phyloP scores from a whole-genome alignment of 2,888 invertebrate genomes.

The Actias luna region DNA sequence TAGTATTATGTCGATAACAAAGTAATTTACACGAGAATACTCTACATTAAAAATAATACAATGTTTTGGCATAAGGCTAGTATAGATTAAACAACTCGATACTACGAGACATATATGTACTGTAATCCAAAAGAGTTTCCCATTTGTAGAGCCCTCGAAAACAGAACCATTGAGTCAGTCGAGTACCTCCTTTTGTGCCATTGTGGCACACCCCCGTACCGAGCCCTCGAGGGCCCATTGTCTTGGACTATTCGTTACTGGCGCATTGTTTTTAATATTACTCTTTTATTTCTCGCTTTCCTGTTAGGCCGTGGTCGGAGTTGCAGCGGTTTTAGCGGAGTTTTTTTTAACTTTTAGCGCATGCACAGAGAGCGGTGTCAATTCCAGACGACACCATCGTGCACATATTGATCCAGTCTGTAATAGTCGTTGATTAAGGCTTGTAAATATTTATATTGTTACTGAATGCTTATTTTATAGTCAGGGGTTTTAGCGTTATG shows the following conservation, averaged over 20 bases:
- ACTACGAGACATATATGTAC: background rate
- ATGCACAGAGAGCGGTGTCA: too few relatives aligned
- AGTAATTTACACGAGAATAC: too few relatives aligned
- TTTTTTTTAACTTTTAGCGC: too few relatives aligned
- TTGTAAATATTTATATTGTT: too few relatives aligned
- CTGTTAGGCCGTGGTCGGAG: conserved; percentile 9
- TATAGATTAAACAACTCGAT: background rate
- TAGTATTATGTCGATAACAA: too few relatives aligned
- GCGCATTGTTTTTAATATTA: conserved; percentile 33
- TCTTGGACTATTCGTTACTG: conserved; percentile 26
- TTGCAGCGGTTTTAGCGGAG: background rate
- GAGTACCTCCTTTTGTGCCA: conserved; percentile 11
- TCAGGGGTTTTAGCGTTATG: too few relatives aligned
- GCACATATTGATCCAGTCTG: too few relatives aligned
- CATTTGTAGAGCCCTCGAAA: conserved; percentile 1
- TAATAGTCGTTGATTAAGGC: too few relatives aligned
- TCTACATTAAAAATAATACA: too few relatives aligned
- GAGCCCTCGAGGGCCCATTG: conserved; percentile 25
- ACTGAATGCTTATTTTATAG: too few relatives aligned
- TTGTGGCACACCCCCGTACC: conserved; percentile 12
- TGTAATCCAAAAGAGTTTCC: conserved; percentile 1
- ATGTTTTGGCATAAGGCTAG: too few relatives aligned
- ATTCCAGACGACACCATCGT: too few relatives aligned
- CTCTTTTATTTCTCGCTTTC: conserved; percentile 27
- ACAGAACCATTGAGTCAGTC: conserved; percentile 10